Conservation (phyloP, 2,888 invertebrate genomes). For the Drosophila lacicola region DNA sequence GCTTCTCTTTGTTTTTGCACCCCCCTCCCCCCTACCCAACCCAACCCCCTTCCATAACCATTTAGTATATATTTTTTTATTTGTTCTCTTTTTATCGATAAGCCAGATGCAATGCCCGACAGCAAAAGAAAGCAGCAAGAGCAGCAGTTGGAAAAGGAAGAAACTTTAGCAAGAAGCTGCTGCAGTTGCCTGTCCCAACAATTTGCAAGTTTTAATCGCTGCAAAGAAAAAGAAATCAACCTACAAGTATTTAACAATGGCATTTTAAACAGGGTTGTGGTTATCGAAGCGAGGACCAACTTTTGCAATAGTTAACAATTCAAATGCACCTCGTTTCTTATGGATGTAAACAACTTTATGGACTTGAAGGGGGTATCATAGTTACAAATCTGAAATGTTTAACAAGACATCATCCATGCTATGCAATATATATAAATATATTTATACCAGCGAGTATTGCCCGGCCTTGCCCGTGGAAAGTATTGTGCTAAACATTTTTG, state of each 20-base stretch:
- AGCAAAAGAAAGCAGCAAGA: neutral
- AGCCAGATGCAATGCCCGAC: neutral
- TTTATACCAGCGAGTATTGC: too few relatives aligned
- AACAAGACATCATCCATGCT: neutral
- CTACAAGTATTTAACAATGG: slow-evolving; percentile 4
- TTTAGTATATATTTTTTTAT: neutral
- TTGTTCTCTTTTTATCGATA: slow-evolving; percentile 11
- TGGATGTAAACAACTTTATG: slow-evolving; percentile 1
- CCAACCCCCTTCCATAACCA: too few relatives aligned
- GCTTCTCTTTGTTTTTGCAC: neutral
- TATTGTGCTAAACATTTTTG: too few relatives aligned
- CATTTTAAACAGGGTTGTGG: neutral
- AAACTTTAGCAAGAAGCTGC: slow-evolving; percentile 8
- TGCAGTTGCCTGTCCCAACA: slow-evolving; percentile 5
- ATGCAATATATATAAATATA: too few relatives aligned
- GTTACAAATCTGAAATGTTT: neutral
- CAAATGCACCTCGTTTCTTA: neutral
- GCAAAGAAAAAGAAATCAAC: slow-evolving; percentile 2
- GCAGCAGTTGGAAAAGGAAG: neutral
- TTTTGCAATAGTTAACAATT: slow-evolving; percentile 1
- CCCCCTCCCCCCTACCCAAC: too few relatives aligned
- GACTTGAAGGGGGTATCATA: neutral
- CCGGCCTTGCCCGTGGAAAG: too few relatives aligned
- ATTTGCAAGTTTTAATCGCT: slow-evolving; percentile 21
- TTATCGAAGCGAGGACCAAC: neutral